Percentiles rank a stretch among this genome's conserved stretches.
phyloP scores from a whole-genome alignment of 2,888 invertebrate species.

The Mactromeris polynyma region DNA sequence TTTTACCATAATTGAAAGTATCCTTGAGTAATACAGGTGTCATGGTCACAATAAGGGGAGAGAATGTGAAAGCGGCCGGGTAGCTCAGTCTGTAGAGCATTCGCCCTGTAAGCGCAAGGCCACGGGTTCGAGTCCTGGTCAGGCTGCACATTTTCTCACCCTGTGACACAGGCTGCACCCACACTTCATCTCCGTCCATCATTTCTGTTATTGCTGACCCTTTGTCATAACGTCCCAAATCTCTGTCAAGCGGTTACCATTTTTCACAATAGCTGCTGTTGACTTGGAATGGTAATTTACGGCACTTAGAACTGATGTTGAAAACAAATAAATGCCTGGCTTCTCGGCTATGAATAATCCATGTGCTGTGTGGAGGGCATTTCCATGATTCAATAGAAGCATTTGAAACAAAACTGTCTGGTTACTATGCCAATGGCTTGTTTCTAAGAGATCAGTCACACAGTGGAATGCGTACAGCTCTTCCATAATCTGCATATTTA shows the following conservation, averaged over 20 bases:
- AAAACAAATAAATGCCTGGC: constrained; percentile 29
- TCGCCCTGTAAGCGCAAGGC: no score
- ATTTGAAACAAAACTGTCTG: not conserved
- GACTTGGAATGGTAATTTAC: constrained; percentile 8
- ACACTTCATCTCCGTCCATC: constrained; percentile 7
- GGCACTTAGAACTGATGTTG: constrained; percentile 26
- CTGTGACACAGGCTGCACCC: no score
- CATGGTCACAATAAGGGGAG: no score
- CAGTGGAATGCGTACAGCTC: constrained; percentile 2
- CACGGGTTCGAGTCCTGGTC: no score
- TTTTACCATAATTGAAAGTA: no score
- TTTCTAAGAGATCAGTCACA: not conserved
- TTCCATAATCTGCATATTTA: not conserved
- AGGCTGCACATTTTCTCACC: no score
- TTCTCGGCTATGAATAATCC: not conserved
- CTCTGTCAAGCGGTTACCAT: constrained; percentile 8
- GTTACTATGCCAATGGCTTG: not conserved
- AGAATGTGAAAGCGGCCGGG: no score
- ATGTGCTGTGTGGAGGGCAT: not conserved
- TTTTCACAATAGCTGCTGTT: constrained; percentile 20
- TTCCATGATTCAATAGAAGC: not conserved
- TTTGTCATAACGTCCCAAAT: constrained; percentile 35
- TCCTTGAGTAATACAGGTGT: no score
- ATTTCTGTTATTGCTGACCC: constrained; percentile 6
- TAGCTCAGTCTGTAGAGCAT: no score